A percentile compares a stretch with the other conserved stretches of the same genome.
Conservation (phyloP, 1,140 invertebrate species). For the Panagrolaimus sp. region DNA sequence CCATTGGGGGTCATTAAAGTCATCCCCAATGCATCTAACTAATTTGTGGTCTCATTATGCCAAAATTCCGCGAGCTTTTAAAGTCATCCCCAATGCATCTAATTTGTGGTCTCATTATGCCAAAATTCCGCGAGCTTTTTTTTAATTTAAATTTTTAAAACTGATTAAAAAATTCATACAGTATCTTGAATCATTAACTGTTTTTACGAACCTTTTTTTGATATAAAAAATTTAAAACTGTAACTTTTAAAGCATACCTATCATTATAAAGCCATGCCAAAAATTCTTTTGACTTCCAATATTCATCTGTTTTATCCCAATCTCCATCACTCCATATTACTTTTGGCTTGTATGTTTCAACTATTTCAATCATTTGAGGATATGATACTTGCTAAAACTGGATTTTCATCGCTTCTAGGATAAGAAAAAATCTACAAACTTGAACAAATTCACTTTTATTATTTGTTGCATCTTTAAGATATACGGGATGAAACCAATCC, state of each 20-base stretch:
- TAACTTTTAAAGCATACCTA: slow-evolving; percentile 19
- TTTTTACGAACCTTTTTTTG: no score
- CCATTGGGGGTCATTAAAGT: no score
- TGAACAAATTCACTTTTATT: slow-evolving; percentile 10
- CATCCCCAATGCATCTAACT: no score
- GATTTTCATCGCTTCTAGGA: background rate
- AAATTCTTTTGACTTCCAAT: slow-evolving; percentile 67
- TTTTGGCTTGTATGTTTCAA: slow-evolving; percentile 75
- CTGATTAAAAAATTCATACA: no score
- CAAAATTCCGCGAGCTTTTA: no score
- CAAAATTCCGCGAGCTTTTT: no score
- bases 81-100: no score
- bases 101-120: no score
- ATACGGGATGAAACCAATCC: slow-evolving; percentile 59
- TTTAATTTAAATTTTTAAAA: no score
- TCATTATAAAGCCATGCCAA: slow-evolving; percentile 90
- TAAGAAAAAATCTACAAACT: background rate
- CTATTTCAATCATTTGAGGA: slow-evolving; percentile 64
- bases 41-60: no score
- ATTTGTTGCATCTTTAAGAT: slow-evolving; percentile 22
- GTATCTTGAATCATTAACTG: no score
- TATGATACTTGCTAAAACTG: slow-evolving; percentile 58
- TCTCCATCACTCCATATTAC: slow-evolving; percentile 83
- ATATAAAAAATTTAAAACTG: no score
- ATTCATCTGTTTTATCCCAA: slow-evolving; percentile 63